Conservation (phyloP, 2,888 invertebrate species). For the Iselma pallidipennis region DNA sequence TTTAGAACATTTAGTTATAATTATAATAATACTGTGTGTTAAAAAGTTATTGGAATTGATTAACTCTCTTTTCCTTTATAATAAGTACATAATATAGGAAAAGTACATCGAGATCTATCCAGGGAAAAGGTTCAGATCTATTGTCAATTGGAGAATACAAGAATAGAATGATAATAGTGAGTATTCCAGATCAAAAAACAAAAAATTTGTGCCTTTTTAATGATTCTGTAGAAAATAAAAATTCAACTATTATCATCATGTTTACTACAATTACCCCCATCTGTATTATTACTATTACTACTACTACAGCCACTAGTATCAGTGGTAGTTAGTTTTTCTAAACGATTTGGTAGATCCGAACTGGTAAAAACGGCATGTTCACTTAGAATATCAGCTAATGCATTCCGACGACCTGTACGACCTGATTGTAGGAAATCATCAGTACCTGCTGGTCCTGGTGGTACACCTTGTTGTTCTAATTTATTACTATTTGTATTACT, state of each 20-base stretch:
- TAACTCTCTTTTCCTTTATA: too few species aligned
- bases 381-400: constrained; percentile 75
- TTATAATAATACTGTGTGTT: neutral
- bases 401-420: constrained; percentile 85
- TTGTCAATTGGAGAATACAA: neutral
- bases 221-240: neutral
- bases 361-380: constrained; percentile 73
- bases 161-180: neutral
- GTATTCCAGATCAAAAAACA: neutral
- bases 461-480: constrained; percentile 27
- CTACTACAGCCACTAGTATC: constrained; percentile 48
- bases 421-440: constrained; percentile 81
- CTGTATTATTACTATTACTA: neutral
- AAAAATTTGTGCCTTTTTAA: neutral
- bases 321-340: constrained; percentile 71
- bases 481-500: constrained; percentile 12
- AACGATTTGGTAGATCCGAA: constrained; percentile 74
- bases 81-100: too few species aligned
- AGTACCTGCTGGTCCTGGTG: constrained; percentile 33
- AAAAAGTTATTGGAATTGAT: too few species aligned
- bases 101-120: too few species aligned
- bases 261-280: neutral
- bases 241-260: neutral
- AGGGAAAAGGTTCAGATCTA: neutral
- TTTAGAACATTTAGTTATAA: neutral